phyloP scores from a whole-genome alignment of 2,888 invertebrate genomes.

The Ichneumon xanthorius region DNA sequence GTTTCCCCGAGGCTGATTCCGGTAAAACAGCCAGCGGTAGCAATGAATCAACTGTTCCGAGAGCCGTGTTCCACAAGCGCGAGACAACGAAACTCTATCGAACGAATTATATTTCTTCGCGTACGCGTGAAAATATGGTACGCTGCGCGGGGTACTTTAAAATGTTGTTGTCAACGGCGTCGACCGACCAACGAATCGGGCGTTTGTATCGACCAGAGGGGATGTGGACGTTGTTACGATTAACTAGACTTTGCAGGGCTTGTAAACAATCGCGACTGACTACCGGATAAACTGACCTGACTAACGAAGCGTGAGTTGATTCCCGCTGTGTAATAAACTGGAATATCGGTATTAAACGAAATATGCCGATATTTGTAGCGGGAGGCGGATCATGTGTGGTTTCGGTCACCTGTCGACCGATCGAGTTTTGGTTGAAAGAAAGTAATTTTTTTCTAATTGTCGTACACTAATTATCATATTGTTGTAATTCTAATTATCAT shows the following conservation, averaged over 20 bases:
- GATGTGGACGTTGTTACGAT: constrained; percentile 33
- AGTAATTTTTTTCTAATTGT: too few species aligned
- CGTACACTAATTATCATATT: too few species aligned
- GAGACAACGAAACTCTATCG: not conserved
- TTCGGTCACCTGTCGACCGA: not conserved
- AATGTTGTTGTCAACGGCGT: not conserved
- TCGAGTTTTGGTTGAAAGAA: not conserved
- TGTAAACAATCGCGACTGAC: constrained; percentile 19
- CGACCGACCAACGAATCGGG: constrained; percentile 34
- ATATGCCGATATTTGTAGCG: not conserved
- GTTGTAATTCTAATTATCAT: too few species aligned
- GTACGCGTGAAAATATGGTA: not conserved
- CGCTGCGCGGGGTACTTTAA: not conserved
- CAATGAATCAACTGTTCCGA: constrained; percentile 20
- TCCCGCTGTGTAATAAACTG: not conserved
- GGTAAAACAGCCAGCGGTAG: constrained; percentile 27
- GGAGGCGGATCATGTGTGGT: not conserved
- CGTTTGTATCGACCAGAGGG: not conserved
- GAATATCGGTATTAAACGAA: not conserved
- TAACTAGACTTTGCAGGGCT: constrained; percentile 39
- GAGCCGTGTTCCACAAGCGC: not conserved
- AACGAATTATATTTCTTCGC: not conserved
- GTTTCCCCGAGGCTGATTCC: constrained; percentile 21
- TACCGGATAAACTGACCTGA: not conserved
- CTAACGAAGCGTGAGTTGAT: constrained; percentile 18